Evolutionary conservation across 2,797 vertebrate species (phyloP), one percentile per base, ranked within the genome.

Genomic region (Anisognathus igniventris): DNA sequence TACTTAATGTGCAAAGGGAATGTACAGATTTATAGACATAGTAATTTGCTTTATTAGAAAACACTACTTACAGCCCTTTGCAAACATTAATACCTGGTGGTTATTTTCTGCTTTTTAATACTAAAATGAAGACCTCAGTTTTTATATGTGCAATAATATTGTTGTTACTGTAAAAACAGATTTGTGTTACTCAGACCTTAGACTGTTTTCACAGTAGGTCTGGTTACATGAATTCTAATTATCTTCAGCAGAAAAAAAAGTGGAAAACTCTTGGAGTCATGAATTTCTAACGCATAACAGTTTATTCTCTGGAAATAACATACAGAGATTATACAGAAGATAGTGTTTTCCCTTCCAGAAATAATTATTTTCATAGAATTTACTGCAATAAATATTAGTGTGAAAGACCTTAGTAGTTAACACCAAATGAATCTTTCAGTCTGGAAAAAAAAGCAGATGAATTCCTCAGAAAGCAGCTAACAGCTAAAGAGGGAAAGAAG

Each of bases 141-240:
- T 90, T 92, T 50, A 88, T 68, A 62, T 4, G 28, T 44, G 28
- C 14, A 81, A 68, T 68, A 84, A 33, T 51, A 58, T 17, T 88
- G 54, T 33, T 67, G 7, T 56, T 75, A 81, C 14, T 60, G 33
- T 48, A 81, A 90, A 92, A 75, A 23, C 24, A 88, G 56, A 70
- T 76, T 89, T 84, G 45, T 78, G 9, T 56, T 88, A 90, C 42
- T 88, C 60, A 90, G 71, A 73, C 12, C 73, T 81, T 82, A 79
- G 1, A 8, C 17, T 60, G 60, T 57, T 96, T 84, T 86, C 80
- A 73, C 74, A 92, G 62, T 60, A 82, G 40, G 58, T 88, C 51
- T 95, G 44, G 70, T 88, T 90, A 83, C 28, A 78, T 60, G 56
- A 91, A 94, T 93, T 95, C 40, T 78, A 90, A 92, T 92, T 65